These are phyloP conservation scores for Chiroxiphia lanceolata DNA, from an alignment of 2,797 vertebrate species.

Conservation along the genomic window DNA sequence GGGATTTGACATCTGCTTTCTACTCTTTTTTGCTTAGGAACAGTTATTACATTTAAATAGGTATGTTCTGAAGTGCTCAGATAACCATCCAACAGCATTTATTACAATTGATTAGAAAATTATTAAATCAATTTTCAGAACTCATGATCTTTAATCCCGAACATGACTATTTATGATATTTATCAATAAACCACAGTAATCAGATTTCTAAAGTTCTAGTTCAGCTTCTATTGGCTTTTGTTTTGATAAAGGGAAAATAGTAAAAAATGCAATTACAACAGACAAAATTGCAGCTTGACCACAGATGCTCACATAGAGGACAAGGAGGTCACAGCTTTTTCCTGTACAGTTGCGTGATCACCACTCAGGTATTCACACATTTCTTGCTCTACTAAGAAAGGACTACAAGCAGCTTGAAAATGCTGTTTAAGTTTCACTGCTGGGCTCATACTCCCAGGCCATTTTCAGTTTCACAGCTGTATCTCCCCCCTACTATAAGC, in stretches of 20 bases:
- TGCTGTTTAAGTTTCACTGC: not conserved
- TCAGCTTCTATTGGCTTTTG: not conserved
- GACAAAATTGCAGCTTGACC: not conserved
- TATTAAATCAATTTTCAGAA: conserved; percentile 44
- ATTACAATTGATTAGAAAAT: conserved; percentile 40
- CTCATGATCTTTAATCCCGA: not conserved
- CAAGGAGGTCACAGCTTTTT: not conserved
- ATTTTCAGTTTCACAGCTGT: not conserved
- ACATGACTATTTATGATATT: not conserved
- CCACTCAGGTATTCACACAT: not conserved
- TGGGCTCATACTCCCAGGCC: not conserved
- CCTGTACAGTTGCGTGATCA: not conserved
- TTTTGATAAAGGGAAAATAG: not conserved
- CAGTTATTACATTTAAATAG: conserved; percentile 1
- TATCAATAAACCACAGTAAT: conserved; percentile 40
- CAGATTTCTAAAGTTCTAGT: not conserved
- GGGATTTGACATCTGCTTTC: not conserved
- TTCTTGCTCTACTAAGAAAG: not conserved
- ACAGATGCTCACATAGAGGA: not conserved
- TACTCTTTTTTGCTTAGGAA: not conserved
- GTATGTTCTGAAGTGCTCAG: not conserved
- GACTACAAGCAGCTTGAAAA: not conserved
- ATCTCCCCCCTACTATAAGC: not conserved
- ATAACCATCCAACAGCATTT: not conserved
- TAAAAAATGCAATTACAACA: not conserved